Percentiles rank a stretch among this genome's conserved stretches.
These are phyloP conservation scores for Eumeta japonica DNA, from an alignment of 1,140 invertebrate genomes.

Conservation along the genomic window DNA sequence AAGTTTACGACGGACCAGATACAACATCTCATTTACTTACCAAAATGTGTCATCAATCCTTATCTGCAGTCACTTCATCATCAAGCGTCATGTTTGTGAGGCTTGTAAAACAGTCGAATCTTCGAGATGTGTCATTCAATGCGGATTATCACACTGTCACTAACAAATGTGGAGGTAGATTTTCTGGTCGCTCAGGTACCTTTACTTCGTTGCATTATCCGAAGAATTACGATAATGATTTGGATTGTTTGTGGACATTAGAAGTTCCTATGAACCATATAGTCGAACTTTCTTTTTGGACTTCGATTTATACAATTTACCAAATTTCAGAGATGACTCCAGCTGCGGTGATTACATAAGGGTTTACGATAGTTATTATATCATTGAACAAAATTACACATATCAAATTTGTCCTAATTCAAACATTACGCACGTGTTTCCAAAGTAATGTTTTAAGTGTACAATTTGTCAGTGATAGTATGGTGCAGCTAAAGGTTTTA, in stretches of 20 bases:
- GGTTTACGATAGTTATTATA: constrained; percentile 65
- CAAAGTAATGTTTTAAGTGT: constrained; percentile 66
- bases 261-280: constrained; percentile 65
- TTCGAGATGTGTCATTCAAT: constrained; percentile 28
- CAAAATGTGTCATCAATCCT: constrained; percentile 63
- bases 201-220: constrained; percentile 77
- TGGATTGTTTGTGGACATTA: constrained; percentile 75
- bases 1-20: constrained; percentile 67
- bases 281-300: constrained; percentile 50
- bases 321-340: constrained; percentile 15
- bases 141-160: constrained; percentile 8
- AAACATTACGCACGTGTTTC: constrained; percentile 51
- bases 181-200: constrained; percentile 45
- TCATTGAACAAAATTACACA: constrained; percentile 25
- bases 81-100: constrained; percentile 32
- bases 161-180: constrained; percentile 55
- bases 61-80: constrained; percentile 20
- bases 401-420: constrained; percentile 40
- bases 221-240: constrained; percentile 65
- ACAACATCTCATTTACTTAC: constrained; percentile 58
- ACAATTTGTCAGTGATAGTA: constrained; percentile 62
- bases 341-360: constrained; percentile 32
- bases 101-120: constrained; percentile 31
- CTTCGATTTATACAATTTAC: constrained; percentile 66
- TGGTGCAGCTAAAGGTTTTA: constrained; percentile 72